phyloP scores from a whole-genome alignment of 1,140 invertebrate genomes.

The Cyphomyrmex costatus region DNA sequence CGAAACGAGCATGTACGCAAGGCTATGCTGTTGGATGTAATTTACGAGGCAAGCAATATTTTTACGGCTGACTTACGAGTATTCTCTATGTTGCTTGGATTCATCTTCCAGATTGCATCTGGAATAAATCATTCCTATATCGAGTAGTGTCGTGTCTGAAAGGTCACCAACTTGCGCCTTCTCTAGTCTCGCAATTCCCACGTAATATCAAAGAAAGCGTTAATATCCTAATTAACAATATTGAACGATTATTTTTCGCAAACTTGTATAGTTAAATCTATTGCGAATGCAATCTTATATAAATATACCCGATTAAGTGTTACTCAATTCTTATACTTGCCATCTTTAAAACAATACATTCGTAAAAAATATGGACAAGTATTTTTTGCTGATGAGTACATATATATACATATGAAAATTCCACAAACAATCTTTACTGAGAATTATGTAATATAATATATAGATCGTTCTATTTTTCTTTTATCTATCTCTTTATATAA shows the following conservation, averaged over 20 bases:
- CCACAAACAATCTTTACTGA: too few species aligned
- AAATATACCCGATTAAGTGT: not conserved
- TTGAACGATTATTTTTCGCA: not conserved
- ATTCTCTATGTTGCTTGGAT: constrained; percentile 32
- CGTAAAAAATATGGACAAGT: too few species aligned
- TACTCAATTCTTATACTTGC: not conserved
- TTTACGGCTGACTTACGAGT: constrained; percentile 67
- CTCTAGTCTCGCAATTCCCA: not conserved
- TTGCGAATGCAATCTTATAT: not conserved
- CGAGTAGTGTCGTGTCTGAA: constrained; percentile 3
- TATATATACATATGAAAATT: too few species aligned
- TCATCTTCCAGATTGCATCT: constrained; percentile 54
- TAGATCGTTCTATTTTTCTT: not conserved
- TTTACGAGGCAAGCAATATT: constrained; percentile 72
- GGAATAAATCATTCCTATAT: constrained; percentile 69
- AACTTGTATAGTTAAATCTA: not conserved
- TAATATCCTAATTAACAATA: not conserved
- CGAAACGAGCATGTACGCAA: constrained; percentile 61
- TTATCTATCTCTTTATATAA: not conserved
- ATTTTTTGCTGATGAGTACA: too few species aligned
- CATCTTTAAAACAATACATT: not conserved
- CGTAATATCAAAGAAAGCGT: not conserved
- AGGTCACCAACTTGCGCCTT: not conserved
- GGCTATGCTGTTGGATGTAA: constrained; percentile 73
- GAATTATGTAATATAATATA: not conserved